A percentile compares a stretch with the other conserved stretches of the same genome.
Conservation (phyloP, 2,113 vertebrate species). For the Tragelaphus buxtoni region DNA sequence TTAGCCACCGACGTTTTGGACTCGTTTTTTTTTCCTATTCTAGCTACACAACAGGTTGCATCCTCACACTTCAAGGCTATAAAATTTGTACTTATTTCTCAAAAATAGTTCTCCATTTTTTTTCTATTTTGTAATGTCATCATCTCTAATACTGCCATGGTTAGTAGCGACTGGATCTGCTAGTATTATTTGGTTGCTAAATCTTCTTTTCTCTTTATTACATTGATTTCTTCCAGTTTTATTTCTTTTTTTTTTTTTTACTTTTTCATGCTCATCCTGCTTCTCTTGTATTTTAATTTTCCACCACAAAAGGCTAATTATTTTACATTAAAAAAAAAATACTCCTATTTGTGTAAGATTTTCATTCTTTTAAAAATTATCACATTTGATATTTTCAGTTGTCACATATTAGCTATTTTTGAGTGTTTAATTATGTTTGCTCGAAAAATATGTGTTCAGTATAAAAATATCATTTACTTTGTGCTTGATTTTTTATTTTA, state of each 20-base stretch:
- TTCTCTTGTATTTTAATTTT: not conserved
- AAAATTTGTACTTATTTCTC: not conserved
- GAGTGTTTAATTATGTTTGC: no score
- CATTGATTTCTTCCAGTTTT: not conserved
- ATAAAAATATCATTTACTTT: no score
- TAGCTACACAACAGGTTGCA: not conserved
- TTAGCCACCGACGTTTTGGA: not conserved
- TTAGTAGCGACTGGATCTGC: not conserved
- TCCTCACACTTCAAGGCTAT: not conserved
- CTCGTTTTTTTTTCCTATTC: not conserved
- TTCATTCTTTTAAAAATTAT: no score
- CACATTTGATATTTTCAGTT: no score
- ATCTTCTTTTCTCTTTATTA: not conserved
- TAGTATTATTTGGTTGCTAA: not conserved
- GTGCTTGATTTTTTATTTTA: no score
- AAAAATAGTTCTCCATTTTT: not conserved
- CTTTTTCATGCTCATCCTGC: rapidly evolving
- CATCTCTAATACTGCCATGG: not conserved
- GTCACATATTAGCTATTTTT: no score
- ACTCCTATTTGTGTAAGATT: no score
- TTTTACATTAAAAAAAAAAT: no score
- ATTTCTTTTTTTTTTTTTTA: not conserved
- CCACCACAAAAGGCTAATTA: no score
- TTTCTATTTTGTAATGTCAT: not conserved
- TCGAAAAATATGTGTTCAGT: no score